Conservation (phyloP, 2,888 invertebrate genomes). For the Cyclophora punctaria region DNA sequence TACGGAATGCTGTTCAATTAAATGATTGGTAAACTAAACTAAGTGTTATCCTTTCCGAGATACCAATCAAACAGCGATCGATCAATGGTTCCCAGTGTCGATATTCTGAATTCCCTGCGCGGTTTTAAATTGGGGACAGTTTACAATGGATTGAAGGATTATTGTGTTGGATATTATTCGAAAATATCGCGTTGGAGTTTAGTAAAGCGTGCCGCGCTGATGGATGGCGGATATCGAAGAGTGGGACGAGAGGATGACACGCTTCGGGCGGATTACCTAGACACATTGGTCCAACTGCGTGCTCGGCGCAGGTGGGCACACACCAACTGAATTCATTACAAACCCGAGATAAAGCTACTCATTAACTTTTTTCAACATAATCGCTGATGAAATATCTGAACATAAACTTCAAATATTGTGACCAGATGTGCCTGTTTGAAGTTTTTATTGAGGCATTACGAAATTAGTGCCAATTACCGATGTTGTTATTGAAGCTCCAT, state of each 20-base stretch:
- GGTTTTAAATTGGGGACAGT: conserved; percentile 11
- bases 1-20: too few species aligned
- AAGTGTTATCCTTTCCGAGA: not conserved
- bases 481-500: too few species aligned
- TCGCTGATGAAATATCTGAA: too few species aligned
- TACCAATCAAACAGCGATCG: not conserved
- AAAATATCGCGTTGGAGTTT: conserved; percentile 3
- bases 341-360: too few species aligned
- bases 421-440: too few species aligned
- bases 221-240: conserved; percentile 14
- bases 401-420: too few species aligned
- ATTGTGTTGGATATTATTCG: conserved; percentile 12
- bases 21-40: too few species aligned
- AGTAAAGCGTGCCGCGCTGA: conserved; percentile 7
- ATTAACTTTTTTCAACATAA: too few species aligned
- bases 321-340: too few species aligned
- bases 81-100: conserved; percentile 6
- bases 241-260: conserved; percentile 14
- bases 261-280: conserved; percentile 14
- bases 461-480: too few species aligned
- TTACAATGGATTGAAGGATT: conserved; percentile 17
- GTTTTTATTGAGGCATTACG: too few species aligned
- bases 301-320: not conserved
- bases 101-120: conserved; percentile 6
- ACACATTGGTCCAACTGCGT: conserved; percentile 6